Conservation (phyloP, 2,797 vertebrate species). For the Eulemur mongoz region DNA sequence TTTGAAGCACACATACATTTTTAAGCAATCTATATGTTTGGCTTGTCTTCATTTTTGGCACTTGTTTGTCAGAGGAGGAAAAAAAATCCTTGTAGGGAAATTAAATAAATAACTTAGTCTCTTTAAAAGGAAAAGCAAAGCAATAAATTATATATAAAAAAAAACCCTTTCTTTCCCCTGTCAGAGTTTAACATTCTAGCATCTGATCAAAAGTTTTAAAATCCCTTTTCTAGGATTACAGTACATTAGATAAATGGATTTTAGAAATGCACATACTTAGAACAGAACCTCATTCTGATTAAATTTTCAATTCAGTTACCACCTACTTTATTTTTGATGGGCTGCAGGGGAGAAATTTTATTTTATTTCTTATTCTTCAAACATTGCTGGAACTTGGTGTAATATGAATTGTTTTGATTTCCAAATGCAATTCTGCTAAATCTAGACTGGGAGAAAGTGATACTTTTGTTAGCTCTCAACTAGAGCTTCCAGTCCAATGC, state of each 20-base stretch:
- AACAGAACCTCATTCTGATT: slow-evolving; percentile 75
- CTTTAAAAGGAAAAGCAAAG: slow-evolving; percentile 58
- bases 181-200: slow-evolving; percentile 74
- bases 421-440: background rate
- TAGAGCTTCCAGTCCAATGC: background rate
- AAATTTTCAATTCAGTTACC: slow-evolving; percentile 82
- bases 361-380: slow-evolving; percentile 62
- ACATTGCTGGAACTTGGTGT: slow-evolving; percentile 59
- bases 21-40: slow-evolving; percentile 32
- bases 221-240: slow-evolving; percentile 62
- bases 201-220: slow-evolving; percentile 82
- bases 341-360: slow-evolving; percentile 22
- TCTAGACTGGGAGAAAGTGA: background rate
- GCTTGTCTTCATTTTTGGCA: slow-evolving; percentile 47
- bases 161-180: slow-evolving; percentile 71
- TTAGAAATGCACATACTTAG: slow-evolving; percentile 41
- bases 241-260: slow-evolving; percentile 71
- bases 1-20: slow-evolving; percentile 43
- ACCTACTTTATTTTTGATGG: slow-evolving; percentile 81
- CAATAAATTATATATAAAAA: slow-evolving; percentile 78
- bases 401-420: slow-evolving; percentile 29
- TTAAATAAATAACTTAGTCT: slow-evolving; percentile 82
- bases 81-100: slow-evolving; percentile 67
- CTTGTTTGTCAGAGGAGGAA: slow-evolving; percentile 73
- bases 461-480: background rate